These are phyloP conservation scores for Stercorarius parasiticus DNA, from an alignment of 2,113 vertebrate species.

Conservation along the genomic window DNA sequence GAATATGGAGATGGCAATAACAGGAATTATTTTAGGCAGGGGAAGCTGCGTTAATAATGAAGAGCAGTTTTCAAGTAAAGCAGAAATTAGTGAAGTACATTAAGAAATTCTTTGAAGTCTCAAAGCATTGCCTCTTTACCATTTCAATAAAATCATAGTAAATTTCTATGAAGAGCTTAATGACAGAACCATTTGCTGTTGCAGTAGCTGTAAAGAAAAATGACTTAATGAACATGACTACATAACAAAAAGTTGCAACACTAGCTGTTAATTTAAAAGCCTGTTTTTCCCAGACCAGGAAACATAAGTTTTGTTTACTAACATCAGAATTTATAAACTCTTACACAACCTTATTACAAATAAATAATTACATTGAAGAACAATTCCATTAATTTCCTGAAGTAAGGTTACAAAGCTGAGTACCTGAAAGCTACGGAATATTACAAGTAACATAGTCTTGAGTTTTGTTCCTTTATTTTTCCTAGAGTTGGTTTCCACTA, in stretches of 20 bases:
- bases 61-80: slow-evolving; percentile 1
- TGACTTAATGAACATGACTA: background rate
- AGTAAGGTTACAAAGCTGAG: background rate
- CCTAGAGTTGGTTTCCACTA: background rate
- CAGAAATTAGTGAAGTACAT: slow-evolving; percentile 33
- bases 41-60: background rate
- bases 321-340: slow-evolving; percentile 9
- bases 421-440: background rate
- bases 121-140: background rate
- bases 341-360: background rate
- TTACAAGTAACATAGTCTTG: background rate
- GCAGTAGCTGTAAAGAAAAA: slow-evolving; percentile 25
- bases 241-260: background rate
- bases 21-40: slow-evolving; percentile 31
- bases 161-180: slow-evolving; percentile 27
- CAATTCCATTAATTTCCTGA: slow-evolving; percentile 24
- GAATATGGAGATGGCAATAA: slow-evolving; percentile 11
- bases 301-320: slow-evolving; percentile 7
- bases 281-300: background rate
- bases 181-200: slow-evolving; percentile 44
- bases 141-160: slow-evolving; percentile 34
- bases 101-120: slow-evolving; percentile 28
- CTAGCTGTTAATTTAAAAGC: background rate
- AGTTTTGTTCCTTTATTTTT: background rate
- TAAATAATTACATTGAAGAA: slow-evolving; percentile 10